Base-by-base conservation (phyloP, 1,140 invertebrate genomes). In the Daktulosphaira vitifoliae region DNA sequence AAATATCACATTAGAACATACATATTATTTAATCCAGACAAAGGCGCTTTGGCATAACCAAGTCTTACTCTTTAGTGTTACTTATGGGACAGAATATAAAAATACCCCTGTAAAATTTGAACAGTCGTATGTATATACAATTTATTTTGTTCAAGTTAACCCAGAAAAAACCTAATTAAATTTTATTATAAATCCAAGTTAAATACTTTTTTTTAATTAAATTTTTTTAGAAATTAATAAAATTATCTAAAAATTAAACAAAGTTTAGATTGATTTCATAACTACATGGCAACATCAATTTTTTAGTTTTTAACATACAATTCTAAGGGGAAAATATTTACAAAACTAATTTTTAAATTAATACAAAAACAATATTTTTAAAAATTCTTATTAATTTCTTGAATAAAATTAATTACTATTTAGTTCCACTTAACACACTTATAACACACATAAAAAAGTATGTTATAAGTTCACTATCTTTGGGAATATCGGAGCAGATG, bases 21-120 rank as follows among this genome's bases (percentile, higher is more conserved):
- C 16, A 11, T 23, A 23, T 39, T 25, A 13, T 56, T 56, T 23
- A 39, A 42, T 56, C 29, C 53, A 42, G 53, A 56, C 53, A 42
- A 42, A 42, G 53, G 37, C 53, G 53, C 53, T 56, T 56, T 39
- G 37, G 37, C 53, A 38, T 23, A 42, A 56, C 53, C 37, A 56
- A 56, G 53, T 56, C 53, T 56, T 56, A 42, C 16, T 39, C 37
- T 53, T 20, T 53, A 37, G 38, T 37, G 13, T 37, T 33, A 33
- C 29, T 6, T 5, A 62, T 20, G 56, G 56, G 56, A 62, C 42
- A 62, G 42, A 62, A 62, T 62, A 62, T 7, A 46, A 62, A 62
- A 62, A 62, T 62, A 62, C 56, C 56, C 56, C 56, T 62, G 56
- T 62, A 62, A 62, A 13, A 46, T 62, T 62, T 22, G 39, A 62